Conservation (phyloP, 2,888 invertebrate species). For the Trichogramma evanescens region DNA sequence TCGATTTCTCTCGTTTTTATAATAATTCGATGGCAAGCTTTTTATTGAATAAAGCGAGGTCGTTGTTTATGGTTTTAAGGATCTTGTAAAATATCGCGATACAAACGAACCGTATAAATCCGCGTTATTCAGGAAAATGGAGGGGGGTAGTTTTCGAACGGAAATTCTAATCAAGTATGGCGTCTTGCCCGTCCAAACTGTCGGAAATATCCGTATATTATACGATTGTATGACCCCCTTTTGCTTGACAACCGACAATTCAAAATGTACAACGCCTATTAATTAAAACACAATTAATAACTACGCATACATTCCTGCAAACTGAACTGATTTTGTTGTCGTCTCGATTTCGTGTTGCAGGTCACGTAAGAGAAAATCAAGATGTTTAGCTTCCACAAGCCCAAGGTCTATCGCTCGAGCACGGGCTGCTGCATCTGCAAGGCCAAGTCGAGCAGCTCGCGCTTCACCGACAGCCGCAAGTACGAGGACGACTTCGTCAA, state of each 20-base stretch:
- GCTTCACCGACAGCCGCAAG: constrained; percentile 77
- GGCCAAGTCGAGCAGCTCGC: constrained; percentile 78
- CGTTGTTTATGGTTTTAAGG: too few relatives aligned
- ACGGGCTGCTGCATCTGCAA: constrained; percentile 82
- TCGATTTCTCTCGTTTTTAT: too few relatives aligned
- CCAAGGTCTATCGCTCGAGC: constrained; percentile 74
- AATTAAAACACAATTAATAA: too few relatives aligned
- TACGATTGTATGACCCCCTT: neutral
- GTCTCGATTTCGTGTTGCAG: constrained; percentile 25
- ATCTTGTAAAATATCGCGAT: too few relatives aligned
- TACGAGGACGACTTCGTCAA: constrained; percentile 75
- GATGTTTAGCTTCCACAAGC: constrained; percentile 83
- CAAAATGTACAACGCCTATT: neutral
- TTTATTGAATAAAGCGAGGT: too few relatives aligned
- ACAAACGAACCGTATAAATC: too few relatives aligned
- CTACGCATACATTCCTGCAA: neutral
- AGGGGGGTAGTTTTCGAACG: too few relatives aligned
- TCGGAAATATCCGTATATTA: neutral
- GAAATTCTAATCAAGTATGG: too few relatives aligned
- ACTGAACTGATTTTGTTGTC: neutral
- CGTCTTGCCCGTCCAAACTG: too few relatives aligned
- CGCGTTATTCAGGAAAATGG: too few relatives aligned
- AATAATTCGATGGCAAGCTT: too few relatives aligned
- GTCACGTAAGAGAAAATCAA: constrained; percentile 29
- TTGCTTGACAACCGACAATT: neutral